A percentile compares a stretch with the other conserved stretches of the same genome.
Conservation (phyloP, 92 coral and sea anemone genomes). For the Bergia puertoricense region DNA sequence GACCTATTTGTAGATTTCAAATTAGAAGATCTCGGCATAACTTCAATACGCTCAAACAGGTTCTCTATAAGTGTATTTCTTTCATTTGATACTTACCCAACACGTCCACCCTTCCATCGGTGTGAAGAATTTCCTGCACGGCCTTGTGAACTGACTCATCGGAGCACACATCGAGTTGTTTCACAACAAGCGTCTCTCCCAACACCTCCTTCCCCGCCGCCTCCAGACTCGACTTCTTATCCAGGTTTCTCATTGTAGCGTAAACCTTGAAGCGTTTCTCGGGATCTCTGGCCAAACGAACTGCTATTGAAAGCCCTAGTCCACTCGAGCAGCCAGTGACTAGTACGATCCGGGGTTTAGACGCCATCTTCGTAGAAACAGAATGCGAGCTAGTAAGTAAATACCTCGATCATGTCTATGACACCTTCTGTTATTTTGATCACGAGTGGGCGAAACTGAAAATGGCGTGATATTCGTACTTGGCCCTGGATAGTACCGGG, state of each 20-base stretch:
- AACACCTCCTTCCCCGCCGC: conserved; percentile 62
- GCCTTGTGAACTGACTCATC: conserved; percentile 79
- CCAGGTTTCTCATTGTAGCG: conserved; percentile 87
- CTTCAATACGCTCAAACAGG: too few relatives aligned
- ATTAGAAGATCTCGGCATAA: too few relatives aligned
- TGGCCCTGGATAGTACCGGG: too few relatives aligned
- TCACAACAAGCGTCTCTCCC: conserved; percentile 71
- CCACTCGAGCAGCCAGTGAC: conserved; percentile 95
- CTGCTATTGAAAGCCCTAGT: conserved; percentile 82
- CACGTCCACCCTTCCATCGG: conserved; percentile 78
- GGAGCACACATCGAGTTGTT: conserved; percentile 83
- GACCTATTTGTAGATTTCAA: too few relatives aligned
- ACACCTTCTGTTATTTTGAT: too few relatives aligned
- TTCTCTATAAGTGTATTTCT: too few relatives aligned
- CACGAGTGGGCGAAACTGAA: too few relatives aligned
- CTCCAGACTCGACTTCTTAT: conserved; percentile 69
- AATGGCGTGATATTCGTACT: too few relatives aligned
- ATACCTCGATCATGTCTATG: too few relatives aligned
- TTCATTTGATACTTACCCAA: conserved; percentile 58
- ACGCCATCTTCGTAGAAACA: neutral
- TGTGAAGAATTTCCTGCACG: conserved; percentile 67
- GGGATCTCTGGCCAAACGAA: conserved; percentile 80
- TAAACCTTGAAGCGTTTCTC: conserved; percentile 88
- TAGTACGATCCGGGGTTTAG: conserved; percentile 56
- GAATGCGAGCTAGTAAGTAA: too few relatives aligned